These are phyloP conservation scores for Anastatus disparis DNA, from an alignment of 1,140 invertebrate species.

Conservation along the genomic window DNA sequence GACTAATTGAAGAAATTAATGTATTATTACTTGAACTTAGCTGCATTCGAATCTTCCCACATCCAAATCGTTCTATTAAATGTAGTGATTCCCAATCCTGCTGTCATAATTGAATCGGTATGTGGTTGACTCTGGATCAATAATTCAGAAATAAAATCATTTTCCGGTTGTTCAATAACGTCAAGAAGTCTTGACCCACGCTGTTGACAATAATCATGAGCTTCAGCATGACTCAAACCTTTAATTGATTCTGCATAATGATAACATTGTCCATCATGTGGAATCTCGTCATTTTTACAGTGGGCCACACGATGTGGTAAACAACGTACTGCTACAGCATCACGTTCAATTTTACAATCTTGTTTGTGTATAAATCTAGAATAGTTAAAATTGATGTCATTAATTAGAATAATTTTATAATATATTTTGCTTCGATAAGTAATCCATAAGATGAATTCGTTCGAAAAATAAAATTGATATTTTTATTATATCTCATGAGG, in stretches of 20 bases:
- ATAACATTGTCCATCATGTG: conserved; percentile 65
- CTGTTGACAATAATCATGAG: conserved; percentile 60
- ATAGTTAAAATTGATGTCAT: no score
- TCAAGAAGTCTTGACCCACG: conserved; percentile 66
- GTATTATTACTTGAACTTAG: conserved; percentile 57
- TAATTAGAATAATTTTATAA: no score
- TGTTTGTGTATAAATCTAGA: conserved; percentile 56
- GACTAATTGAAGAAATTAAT: no score
- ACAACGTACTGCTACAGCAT: conserved; percentile 66
- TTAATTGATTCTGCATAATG: conserved; percentile 57
- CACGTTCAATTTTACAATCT: conserved; percentile 56
- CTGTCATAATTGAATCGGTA: conserved; percentile 67
- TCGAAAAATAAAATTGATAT: no score
- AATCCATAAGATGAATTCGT: no score
- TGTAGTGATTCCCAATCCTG: conserved; percentile 66
- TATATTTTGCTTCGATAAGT: no score
- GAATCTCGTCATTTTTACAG: conserved; percentile 64
- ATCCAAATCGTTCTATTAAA: conserved; percentile 65
- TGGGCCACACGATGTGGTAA: conserved; percentile 62
- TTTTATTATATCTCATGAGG: no score
- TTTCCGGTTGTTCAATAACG: conserved; percentile 69
- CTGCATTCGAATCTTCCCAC: conserved; percentile 66
- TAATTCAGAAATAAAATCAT: conserved; percentile 72
- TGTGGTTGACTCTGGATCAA: conserved; percentile 61
- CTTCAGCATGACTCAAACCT: conserved; percentile 65